A percentile compares a stretch with the other conserved stretches of the same genome.
Evolutionary conservation across 1,140 invertebrate species (phyloP).

Genomic region (Ylistrum balloti): DNA sequence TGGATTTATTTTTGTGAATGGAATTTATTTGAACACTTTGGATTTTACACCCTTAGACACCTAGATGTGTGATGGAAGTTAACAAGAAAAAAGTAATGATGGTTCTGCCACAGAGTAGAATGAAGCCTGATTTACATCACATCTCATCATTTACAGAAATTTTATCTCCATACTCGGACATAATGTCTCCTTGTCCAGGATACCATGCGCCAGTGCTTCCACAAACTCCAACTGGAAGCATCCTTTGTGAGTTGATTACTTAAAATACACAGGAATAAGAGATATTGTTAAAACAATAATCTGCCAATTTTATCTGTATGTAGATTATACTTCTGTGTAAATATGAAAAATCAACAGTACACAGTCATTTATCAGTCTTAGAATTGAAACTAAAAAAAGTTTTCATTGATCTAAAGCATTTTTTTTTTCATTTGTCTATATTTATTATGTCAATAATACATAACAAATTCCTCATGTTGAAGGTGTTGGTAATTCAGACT

Average conservation of each 20-base stretch:
- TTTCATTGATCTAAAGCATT: too few relatives aligned
- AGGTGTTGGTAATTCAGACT: too few relatives aligned
- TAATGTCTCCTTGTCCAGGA: not conserved
- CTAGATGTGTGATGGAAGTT: not conserved
- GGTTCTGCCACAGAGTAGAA: slow-evolving; percentile 14
- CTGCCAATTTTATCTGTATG: too few relatives aligned
- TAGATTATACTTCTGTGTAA: too few relatives aligned
- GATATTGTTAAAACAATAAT: too few relatives aligned
- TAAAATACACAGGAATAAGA: too few relatives aligned
- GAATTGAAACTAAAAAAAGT: too few relatives aligned
- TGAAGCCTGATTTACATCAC: not conserved
- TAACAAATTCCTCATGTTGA: too few relatives aligned
- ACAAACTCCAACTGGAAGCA: not conserved
- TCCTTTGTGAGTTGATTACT: not conserved
- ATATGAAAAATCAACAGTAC: too few relatives aligned
- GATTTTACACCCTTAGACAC: not conserved
- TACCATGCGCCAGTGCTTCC: not conserved
- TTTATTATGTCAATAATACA: too few relatives aligned
- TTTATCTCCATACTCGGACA: not conserved
- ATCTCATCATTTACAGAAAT: not conserved
- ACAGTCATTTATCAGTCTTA: too few relatives aligned
- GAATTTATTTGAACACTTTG: slow-evolving; percentile 16
- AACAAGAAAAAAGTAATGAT: not conserved
- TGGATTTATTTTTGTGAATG: not conserved
- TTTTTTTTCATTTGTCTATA: too few relatives aligned